Conservation (phyloP, 64 coral and sea anemone genomes). For the Exaiptasia diaphana region DNA sequence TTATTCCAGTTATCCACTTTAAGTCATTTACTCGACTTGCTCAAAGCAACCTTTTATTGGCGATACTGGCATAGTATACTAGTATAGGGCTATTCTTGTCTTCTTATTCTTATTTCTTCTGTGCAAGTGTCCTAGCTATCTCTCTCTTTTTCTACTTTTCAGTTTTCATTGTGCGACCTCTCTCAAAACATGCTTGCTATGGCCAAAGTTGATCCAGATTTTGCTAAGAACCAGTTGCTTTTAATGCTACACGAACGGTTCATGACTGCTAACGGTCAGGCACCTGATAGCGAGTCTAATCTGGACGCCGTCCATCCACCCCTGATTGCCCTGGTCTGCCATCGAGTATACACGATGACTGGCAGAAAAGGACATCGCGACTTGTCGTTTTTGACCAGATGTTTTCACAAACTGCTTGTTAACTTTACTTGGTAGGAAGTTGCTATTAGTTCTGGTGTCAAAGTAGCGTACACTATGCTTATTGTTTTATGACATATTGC, state of each 20-base stretch:
- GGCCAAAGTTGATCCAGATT: conserved; percentile 76
- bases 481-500: neutral
- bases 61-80: too few species aligned
- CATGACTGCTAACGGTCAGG: conserved; percentile 78
- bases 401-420: conserved; percentile 80
- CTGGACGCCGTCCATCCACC: conserved; percentile 77
- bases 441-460: neutral
- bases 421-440: conserved; percentile 80
- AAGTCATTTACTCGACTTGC: too few species aligned
- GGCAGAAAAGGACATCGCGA: conserved; percentile 64
- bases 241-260: conserved; percentile 75
- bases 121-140: too few species aligned
- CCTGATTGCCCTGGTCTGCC: conserved; percentile 64
- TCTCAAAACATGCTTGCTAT: conserved; percentile 73
- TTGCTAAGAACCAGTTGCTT: conserved; percentile 73
- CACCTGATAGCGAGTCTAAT: conserved; percentile 68
- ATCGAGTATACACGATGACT: conserved; percentile 62
- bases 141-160: neutral
- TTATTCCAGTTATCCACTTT: too few species aligned
- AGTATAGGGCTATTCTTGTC: too few species aligned
- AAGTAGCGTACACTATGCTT: neutral
- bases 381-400: conserved; percentile 54
- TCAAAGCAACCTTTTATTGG: too few species aligned
- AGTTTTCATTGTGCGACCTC: conserved; percentile 77
- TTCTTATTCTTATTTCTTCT: too few species aligned